Evolutionary conservation across 92 coral and sea anemone species (phyloP), one percentile per base, ranked within the genome.

Genomic region (Paramuricea clavata): DNA sequence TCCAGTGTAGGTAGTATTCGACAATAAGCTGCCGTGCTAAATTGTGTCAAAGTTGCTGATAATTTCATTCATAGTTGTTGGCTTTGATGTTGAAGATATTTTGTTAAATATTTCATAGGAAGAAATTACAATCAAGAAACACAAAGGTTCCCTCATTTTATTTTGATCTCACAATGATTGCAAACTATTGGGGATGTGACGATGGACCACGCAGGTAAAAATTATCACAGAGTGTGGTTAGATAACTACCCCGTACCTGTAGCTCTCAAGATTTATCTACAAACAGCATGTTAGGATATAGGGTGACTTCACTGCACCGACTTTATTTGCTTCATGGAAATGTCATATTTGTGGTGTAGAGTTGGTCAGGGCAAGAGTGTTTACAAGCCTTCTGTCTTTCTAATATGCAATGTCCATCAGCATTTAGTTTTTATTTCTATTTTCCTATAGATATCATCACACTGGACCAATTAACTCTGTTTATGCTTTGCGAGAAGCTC

Each of bases 171-270:
- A 80, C 73, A 19, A 98, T 93, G 82, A 85, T 94, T 12, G 94
- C 98, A 30, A 96, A 96, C 89, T 96, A 96, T 86, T 96, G 99
- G 99, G 99, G 99, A 2, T 96, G 99, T 83, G 99, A 94, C 65
- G 95, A 91, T 1, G 87, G 87, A 0, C 88, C 99, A 35, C 85
- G 99, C 49, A 94, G 97, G 97, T 93, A 62, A n/a, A 42, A 7
- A 67, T 57, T 31, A 6, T 22, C 17, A 41, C n/a, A 47, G 34
- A 23, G 33, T n/a, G n/a, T n/a, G n/a, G n/a, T n/a, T n/a, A n/a
- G n/a, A n/a, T n/a, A n/a, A n/a, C n/a, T n/a, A n/a, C n/a, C n/a
- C n/a, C n/a, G n/a, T n/a, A n/a, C 61, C 2, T 13, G 61, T 52
- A 52, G n/a, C 23, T 52, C n/a, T 21, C n/a, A n/a, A n/a, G n/a